Evolutionary conservation across 2,113 vertebrate genomes (phyloP), one percentile per base, ranked within the genome.

Genomic region (Sardina pilchardus): DNA sequence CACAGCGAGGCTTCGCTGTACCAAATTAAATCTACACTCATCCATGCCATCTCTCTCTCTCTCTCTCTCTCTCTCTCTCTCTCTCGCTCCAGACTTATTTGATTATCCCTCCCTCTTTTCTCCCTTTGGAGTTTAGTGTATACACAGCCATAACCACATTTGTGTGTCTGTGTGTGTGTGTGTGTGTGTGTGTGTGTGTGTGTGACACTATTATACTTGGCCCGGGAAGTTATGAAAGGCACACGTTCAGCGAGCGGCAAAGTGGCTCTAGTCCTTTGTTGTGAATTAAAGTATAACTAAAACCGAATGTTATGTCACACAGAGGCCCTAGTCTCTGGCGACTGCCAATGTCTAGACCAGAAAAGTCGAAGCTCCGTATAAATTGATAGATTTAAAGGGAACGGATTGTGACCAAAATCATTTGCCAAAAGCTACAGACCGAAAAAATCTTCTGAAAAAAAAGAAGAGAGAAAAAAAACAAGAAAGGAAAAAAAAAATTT

Each of bases 21-120:
- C 89, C 90, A 91, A 93, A 92, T 93, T 93, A 92, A 92, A 93
- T 86, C 88, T 89, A 91, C 91, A 91, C 89, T 92, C 91, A 90
- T 95, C 92, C 90, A 93, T 91, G 85, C 88, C 83, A 59, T 84
- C 24, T 89, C 81, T 89, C 86, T 86, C 88, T 88, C 26, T 78
- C 8, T 7, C 30, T 42, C 45, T 42, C 24, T 34, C 71, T 44
- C 36, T 26, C 12, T 82, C 24, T 89, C 81, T 89, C 86, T 84
- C 24, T 89, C 81, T 89, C 86, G 84, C 88, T 88, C 89, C 84
- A 39, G 88, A 56, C 44, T 42, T 14, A 36, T 78, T 14, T 7
- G 71, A 50, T 63, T 42, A 36, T 34, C 71, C 63, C 36, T 26
- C 12, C 16, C 82, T 45, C 67, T 91, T 87, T 78, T 26, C 12